These are phyloP conservation scores for Bombyx mandarina DNA, from an alignment of 1,140 invertebrate species.

Conservation along the genomic window DNA sequence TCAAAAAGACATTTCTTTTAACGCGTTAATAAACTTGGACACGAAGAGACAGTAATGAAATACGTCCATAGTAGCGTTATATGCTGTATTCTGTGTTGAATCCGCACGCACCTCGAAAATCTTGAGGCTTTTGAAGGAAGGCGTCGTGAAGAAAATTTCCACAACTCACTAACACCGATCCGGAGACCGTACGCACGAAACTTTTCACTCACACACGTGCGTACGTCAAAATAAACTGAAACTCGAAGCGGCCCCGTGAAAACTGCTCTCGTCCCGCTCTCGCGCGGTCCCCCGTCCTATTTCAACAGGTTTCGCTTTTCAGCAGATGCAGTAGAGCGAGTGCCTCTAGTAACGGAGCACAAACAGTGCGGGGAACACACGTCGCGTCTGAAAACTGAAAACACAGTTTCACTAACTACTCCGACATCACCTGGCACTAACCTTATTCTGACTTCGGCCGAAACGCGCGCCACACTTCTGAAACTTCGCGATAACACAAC, in stretches of 20 bases:
- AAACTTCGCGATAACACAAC: slow-evolving; percentile 17
- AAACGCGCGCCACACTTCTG: slow-evolving; percentile 16
- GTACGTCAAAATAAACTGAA: slow-evolving; percentile 62
- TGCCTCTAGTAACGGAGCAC: slow-evolving; percentile 64
- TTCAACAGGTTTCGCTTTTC: slow-evolving; percentile 70
- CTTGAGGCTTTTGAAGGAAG: slow-evolving; percentile 50
- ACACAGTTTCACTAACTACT: slow-evolving; percentile 64
- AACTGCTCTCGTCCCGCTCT: slow-evolving; percentile 34
- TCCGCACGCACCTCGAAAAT: slow-evolving; percentile 31
- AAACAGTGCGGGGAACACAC: slow-evolving; percentile 61
- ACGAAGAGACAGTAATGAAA: too few species aligned
- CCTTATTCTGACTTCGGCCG: slow-evolving; percentile 29
- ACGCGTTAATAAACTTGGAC: too few species aligned
- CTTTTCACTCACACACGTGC: slow-evolving; percentile 59
- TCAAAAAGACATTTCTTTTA: too few species aligned
- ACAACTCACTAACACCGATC: slow-evolving; percentile 63
- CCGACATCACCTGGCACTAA: slow-evolving; percentile 56
- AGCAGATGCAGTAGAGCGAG: slow-evolving; percentile 59
- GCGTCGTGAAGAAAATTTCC: slow-evolving; percentile 65
- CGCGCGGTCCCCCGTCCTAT: slow-evolving; percentile 50
- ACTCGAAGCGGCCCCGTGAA: slow-evolving; percentile 23
- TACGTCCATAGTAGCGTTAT: too few species aligned
- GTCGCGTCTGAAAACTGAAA: slow-evolving; percentile 59
- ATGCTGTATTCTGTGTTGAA: too few species aligned
- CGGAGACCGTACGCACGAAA: slow-evolving; percentile 50